These are phyloP conservation scores for Musca domestica DNA, from an alignment of 1,140 invertebrate species.

Conservation along the genomic window DNA sequence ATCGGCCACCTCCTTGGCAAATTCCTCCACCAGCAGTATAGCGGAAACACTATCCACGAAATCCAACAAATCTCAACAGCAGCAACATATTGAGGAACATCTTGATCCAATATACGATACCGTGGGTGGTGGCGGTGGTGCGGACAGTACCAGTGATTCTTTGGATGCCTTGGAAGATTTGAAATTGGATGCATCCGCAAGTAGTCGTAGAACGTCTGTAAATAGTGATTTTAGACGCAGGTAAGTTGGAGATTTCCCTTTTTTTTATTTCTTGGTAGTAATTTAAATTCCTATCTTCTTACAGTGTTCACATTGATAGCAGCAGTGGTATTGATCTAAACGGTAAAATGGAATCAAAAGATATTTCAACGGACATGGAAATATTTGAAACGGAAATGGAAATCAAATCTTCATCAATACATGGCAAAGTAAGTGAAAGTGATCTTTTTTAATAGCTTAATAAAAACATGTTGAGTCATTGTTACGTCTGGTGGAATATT, in stretches of 20 bases:
- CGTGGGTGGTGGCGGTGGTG: conserved; percentile 34
- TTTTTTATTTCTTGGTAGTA: neutral
- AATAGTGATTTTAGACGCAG: conserved; percentile 49
- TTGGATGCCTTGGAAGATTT: conserved; percentile 14
- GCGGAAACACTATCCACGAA: conserved; percentile 11
- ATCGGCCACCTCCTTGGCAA: conserved; percentile 67
- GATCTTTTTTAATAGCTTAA: neutral
- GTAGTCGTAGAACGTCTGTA: conserved; percentile 45
- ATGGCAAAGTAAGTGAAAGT: conserved; percentile 42
- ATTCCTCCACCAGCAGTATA: conserved; percentile 56
- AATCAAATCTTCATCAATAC: conserved; percentile 51
- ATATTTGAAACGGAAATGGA: conserved; percentile 52
- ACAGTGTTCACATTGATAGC: conserved; percentile 46
- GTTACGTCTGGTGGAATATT: too few relatives aligned
- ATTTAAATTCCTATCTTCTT: conserved; percentile 3
- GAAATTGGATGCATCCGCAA: conserved; percentile 15
- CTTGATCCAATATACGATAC: conserved; percentile 50
- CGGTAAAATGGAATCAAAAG: conserved; percentile 47
- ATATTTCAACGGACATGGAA: conserved; percentile 51
- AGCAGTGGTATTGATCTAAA: conserved; percentile 25
- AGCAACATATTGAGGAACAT: conserved; percentile 39
- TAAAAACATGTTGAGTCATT: too few relatives aligned
- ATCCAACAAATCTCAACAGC: conserved; percentile 24
- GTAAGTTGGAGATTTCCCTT: conserved; percentile 29
- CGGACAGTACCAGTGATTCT: conserved; percentile 16